A percentile compares a stretch with the other conserved stretches of the same genome.
These are phyloP conservation scores for Thripadectes ignobilis DNA, from an alignment of 2,797 vertebrate species.

Conservation along the genomic window DNA sequence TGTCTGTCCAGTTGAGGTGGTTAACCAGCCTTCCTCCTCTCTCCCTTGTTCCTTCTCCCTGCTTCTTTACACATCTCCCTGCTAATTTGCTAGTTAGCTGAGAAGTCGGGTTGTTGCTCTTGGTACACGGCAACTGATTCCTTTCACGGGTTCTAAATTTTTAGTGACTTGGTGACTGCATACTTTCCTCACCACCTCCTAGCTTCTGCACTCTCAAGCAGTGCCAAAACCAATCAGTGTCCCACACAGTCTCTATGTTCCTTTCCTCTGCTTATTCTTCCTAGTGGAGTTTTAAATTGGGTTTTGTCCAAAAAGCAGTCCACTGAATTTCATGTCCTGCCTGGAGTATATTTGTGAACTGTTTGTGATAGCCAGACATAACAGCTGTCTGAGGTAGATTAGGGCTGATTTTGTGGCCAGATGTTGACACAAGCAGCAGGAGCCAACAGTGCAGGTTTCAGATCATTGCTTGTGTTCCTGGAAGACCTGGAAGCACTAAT, in stretches of 20 bases:
- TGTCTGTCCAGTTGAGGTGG: background rate
- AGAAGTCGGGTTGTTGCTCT: background rate
- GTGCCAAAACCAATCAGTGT: background rate
- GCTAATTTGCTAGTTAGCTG: background rate
- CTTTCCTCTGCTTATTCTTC: slow-evolving; percentile 23
- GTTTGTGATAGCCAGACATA: slow-evolving; percentile 34
- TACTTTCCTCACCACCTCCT: background rate
- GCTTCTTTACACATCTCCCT: background rate
- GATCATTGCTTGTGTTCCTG: background rate
- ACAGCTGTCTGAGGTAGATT: slow-evolving; percentile 47
- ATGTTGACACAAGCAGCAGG: background rate
- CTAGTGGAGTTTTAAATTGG: slow-evolving; percentile 23
- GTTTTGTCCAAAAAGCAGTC: slow-evolving; percentile 20
- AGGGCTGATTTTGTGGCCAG: slow-evolving; percentile 13
- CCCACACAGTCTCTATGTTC: background rate
- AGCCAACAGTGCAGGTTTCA: rapidly evolving
- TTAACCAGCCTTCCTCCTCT: background rate
- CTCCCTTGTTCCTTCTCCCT: background rate
- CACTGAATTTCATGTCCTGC: slow-evolving; percentile 12
- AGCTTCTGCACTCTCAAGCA: background rate
- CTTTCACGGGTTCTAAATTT: slow-evolving; percentile 14
- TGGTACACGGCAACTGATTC: background rate
- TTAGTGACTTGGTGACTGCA: background rate
- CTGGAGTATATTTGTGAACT: background rate
- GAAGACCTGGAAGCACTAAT: background rate